Evolutionary conservation across 2,888 invertebrate species (phyloP).

Genomic region (Tetheella fluctuosa): DNA sequence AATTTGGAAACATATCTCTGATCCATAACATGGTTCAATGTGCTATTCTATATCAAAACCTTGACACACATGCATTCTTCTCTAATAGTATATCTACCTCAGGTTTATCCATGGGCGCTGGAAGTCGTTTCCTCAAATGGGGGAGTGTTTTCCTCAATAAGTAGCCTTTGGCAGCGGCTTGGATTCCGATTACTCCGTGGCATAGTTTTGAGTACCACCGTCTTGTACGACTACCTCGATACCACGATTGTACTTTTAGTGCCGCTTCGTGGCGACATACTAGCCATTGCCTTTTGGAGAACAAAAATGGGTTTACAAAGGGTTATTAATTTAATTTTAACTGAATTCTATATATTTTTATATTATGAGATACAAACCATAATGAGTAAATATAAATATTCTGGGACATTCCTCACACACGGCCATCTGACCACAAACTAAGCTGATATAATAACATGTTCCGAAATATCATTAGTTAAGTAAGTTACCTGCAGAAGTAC

Average conservation of each 20-base stretch:
- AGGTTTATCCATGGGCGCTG: conserved; percentile 29
- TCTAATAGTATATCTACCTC: conserved; percentile 39
- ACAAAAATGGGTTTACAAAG: not conserved
- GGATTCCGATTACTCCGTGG: conserved; percentile 85
- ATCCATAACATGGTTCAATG: not conserved
- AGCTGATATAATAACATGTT: too few relatives aligned
- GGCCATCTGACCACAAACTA: too few relatives aligned
- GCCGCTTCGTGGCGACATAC: conserved; percentile 84
- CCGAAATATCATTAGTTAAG: too few relatives aligned
- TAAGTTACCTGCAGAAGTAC: conserved; percentile 73
- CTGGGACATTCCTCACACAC: too few relatives aligned
- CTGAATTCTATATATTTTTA: too few relatives aligned
- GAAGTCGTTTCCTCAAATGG: conserved; percentile 58
- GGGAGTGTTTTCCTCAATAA: conserved; percentile 84
- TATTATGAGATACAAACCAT: too few relatives aligned
- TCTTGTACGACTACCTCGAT: conserved; percentile 88
- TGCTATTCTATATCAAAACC: conserved; percentile 9
- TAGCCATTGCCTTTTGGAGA: conserved; percentile 69
- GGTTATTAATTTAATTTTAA: not conserved
- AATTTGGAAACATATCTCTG: not conserved
- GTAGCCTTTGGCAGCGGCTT: conserved; percentile 89
- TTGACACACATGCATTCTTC: conserved; percentile 19
- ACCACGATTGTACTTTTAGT: conserved; percentile 90
- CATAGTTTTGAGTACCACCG: conserved; percentile 87
- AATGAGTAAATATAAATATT: too few relatives aligned